Evolutionary conservation across 2,888 invertebrate species (phyloP), one percentile per base, ranked within the genome.

Genomic region (Agriopis aurantiaria): DNA sequence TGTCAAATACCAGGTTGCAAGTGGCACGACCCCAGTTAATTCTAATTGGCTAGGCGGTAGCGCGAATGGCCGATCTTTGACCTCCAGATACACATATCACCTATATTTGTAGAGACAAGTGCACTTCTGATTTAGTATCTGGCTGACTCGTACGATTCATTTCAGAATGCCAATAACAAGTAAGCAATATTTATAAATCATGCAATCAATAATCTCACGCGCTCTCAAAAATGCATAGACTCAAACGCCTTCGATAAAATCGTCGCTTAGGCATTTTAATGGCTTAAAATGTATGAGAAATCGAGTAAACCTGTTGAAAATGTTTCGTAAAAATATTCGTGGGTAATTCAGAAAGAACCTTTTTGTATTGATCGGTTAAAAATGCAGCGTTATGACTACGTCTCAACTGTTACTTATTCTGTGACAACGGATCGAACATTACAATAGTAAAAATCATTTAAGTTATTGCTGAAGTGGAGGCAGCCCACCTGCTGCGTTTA

Each of bases 31-130:
- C 91, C 86, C 80, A 83, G 87, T 86, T 87, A 88, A 80, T 81
- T 88, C 81, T 89, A 92, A 93, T 93, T 93, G 89, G 81, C 86
- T 80, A 82, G 75, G 75, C 84, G 82, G 67, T 71, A 68, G 79
- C 89, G 91, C 85, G 91, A 93, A 93, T 77, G 92, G 85, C 93
- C 92, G 93, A 90, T 88, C 93, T 87, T 84, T 93, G 91, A 92
- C 91, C 93, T 82, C 80, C 71, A 79, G 89, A 88, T 90, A 90
- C 84, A 89, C 87, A 84, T 87, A 90, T 91, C 91, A 91, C 90
- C 88, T 81, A 79, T 78, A 76, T 74, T 33, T 33, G 33, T 33
- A 33, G 33, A 33, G 33, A 33, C 76, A 73, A 77, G 63, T 75
- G 75, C 74, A 76, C 71, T 77, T 68, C 63, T 78, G 77, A 81